Evolutionary conservation across 1,140 invertebrate genomes (phyloP), one percentile per base, ranked within the genome.

Genomic region (Maconellicoccus hirsutus): DNA sequence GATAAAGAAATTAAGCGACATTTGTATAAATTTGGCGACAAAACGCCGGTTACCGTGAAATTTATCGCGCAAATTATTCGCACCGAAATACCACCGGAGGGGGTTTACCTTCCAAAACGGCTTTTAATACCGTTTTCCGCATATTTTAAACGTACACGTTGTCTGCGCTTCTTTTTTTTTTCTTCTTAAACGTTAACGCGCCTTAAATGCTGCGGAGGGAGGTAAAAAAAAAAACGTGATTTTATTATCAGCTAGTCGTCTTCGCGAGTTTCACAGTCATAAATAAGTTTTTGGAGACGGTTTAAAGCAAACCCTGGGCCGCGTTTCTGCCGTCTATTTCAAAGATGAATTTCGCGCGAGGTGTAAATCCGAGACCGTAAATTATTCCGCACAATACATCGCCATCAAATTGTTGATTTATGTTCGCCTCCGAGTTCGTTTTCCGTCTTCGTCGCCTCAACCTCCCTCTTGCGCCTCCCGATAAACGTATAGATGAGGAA

Each of bases 261-360:
- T 26, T 66, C 61, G 61, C 61, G 61, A 23, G 25, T 66, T 66
- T 66, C 19, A 66, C 22, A 66, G 61, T 66, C 61, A 66, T 66
- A 66, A 66, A 66, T 66, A 66, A 66, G 61, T 66, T 66, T 66
- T 23, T 66, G 61, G 61, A 66, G 61, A 66, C 61, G 61, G 61
- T 66, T 66, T 66, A 66, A 19, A 16, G 7, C 16, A 16, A 16
- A 52, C 42, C 42, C 12, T 16, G 16, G 21, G 22, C 10, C 14
- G 14, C 61, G 42, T 59, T 4, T 16, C 3, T 22, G 61, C 19
- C 21, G 21, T 25, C 19, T 66, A 25, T 66, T 66, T 25, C 10
- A 66, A 66, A 66, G 61, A 66, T 66, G 61, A 66, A 66, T 66
- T 66, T 66, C 25, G 21, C 16, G 61, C 14, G 61, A 66, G 61